A percentile compares a stretch with the other conserved stretches of the same genome.
These are phyloP conservation scores for Rhinella marina DNA, from an alignment of 2,797 vertebrate genomes.

Conservation along the genomic window DNA sequence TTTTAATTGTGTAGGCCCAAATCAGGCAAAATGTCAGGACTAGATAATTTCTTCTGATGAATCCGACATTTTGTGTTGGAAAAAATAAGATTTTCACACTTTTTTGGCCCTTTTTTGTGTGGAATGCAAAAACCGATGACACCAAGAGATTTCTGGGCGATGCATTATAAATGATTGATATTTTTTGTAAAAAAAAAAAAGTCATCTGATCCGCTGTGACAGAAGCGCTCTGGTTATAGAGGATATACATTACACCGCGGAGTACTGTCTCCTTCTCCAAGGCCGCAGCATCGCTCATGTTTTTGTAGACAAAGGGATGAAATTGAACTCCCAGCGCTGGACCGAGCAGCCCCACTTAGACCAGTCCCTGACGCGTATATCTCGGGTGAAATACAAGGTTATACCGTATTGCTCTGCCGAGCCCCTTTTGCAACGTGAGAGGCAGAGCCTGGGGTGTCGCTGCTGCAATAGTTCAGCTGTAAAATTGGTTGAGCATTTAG, in stretches of 20 bases:
- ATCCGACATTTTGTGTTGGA: too few relatives aligned
- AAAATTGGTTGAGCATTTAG: constrained; percentile 46
- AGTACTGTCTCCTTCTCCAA: not conserved
- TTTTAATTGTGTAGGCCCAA: too few relatives aligned
- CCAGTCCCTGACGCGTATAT: not conserved
- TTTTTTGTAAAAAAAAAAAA: not conserved
- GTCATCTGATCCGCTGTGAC: not conserved
- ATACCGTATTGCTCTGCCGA: not conserved
- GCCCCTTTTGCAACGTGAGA: not conserved
- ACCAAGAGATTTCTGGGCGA: not conserved
- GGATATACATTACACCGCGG: not conserved
- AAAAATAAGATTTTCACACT: not conserved
- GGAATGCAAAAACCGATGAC: not conserved
- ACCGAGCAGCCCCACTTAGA: not conserved
- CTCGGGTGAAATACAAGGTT: not conserved
- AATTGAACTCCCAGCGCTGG: not conserved
- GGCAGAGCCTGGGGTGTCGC: constrained; percentile 1
- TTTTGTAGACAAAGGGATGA: constrained; percentile 37
- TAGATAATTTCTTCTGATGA: too few relatives aligned
- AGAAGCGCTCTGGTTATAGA: not conserved
- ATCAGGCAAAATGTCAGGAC: too few relatives aligned
- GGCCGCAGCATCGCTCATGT: constrained; percentile 9
- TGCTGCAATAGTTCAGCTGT: constrained; percentile 39
- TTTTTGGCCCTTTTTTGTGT: not conserved
- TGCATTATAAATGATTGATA: not conserved